Base-by-base conservation (phyloP, 2,888 invertebrate species). In the Phytoseiulus persimilis region DNA sequence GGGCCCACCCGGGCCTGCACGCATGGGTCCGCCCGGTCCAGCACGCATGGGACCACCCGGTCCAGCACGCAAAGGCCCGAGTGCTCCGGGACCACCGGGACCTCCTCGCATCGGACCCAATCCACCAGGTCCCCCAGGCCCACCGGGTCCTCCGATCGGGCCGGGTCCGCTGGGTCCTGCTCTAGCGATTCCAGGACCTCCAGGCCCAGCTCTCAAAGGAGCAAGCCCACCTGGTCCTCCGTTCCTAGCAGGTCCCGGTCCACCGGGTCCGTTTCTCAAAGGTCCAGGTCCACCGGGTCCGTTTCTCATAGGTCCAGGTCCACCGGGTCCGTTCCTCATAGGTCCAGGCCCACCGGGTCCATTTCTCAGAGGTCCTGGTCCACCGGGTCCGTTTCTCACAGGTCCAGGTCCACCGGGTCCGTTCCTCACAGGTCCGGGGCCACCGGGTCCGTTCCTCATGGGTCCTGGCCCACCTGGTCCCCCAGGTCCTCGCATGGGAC, bases 71-170 rank as follows among this genome's bases (percentile, higher is more conserved):
- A 84, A 23, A 11, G 83, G 83, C 28, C 83, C 83, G 0, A 39
- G 87, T 9, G 33, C 87, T 39, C 87, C 87, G 14, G 87, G 87
- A 14, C 87, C 87, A 87, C 87, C 87, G 33, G 87, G 87, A 0
- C 32, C 87, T 5, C 87, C 39, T n/a, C 87, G 32, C 33, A 87
- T 32, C 1, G 83, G 83, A 23, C 83, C 83, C 0, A 39, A 39
- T 87, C 87, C 87, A 33, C 87, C 87, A 32, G 87, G 87, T n/a
- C 87, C 87, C 28, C 87, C 87, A 32, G 39, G 39, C 33, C 87
- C 87, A 32, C 87, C 87, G 3, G 84, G 84, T 0, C 39, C 32
- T 23, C 84, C 2, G 18, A 84, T 5, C 32, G 84, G 31, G n/a
- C 87, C 87, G 11, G 87, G 87, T n/a, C 87, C 87, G 0, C 87